These are phyloP conservation scores for Nesidiocoris tenuis DNA, from an alignment of 2,888 invertebrate species.

Conservation along the genomic window DNA sequence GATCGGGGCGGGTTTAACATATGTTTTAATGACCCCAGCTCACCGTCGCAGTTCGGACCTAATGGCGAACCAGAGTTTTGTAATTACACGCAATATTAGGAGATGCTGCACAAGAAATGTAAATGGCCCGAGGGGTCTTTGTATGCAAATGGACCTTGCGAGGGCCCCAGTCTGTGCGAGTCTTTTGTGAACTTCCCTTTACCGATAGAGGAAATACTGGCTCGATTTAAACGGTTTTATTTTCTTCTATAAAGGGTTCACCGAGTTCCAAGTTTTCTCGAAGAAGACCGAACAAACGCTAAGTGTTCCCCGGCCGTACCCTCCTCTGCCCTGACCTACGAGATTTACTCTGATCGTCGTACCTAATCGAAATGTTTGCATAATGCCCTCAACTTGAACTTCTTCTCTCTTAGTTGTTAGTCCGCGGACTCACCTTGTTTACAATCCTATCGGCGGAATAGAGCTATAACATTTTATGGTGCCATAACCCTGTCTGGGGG, in stretches of 20 bases:
- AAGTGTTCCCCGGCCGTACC: background rate
- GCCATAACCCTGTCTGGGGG: background rate
- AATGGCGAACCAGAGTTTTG: conserved; percentile 7
- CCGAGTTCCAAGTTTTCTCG: background rate
- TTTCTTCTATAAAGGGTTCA: conserved; percentile 1
- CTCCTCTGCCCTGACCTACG: background rate
- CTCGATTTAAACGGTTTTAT: conserved; percentile 19
- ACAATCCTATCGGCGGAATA: background rate
- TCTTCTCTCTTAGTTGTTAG: background rate
- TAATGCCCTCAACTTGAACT: background rate
- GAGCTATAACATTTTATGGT: background rate
- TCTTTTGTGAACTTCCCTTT: background rate
- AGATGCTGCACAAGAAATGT: conserved; percentile 30
- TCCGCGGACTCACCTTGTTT: background rate
- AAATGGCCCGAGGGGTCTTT: conserved; percentile 27
- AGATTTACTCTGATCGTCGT: background rate
- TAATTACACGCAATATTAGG: conserved; percentile 34
- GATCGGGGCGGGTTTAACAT: background rate
- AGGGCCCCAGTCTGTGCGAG: conserved; percentile 4
- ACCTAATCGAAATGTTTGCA: background rate
- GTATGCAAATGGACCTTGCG: conserved; percentile 20
- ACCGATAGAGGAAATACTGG: conserved; percentile 7
- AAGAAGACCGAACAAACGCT: background rate
- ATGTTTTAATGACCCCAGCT: background rate
- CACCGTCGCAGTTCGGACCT: background rate